These are phyloP conservation scores for Australoheros facetus DNA, from an alignment of 2,797 vertebrate genomes.

Conservation along the genomic window DNA sequence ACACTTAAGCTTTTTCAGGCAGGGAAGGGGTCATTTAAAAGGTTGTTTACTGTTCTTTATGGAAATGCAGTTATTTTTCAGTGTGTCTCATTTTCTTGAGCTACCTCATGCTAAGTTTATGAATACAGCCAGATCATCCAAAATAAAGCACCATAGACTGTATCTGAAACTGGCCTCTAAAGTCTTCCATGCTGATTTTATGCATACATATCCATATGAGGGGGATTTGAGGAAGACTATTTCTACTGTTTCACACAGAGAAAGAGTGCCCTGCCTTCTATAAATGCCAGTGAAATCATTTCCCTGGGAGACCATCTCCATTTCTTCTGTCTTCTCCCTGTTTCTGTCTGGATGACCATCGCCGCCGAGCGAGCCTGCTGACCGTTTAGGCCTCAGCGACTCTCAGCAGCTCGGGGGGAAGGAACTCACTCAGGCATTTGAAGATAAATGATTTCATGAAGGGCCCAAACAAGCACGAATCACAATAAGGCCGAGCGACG, in stretches of 20 bases:
- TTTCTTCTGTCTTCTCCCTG: background rate
- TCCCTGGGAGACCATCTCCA: background rate
- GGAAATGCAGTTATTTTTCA: no score
- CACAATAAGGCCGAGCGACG: slow-evolving; percentile 1
- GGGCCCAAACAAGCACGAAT: background rate
- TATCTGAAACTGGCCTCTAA: background rate
- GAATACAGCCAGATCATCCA: background rate
- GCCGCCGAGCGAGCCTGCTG: background rate
- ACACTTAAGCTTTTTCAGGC: no score
- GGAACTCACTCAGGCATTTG: background rate
- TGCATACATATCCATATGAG: background rate
- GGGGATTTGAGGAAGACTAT: background rate
- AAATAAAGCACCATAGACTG: background rate
- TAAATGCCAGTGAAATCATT: background rate
- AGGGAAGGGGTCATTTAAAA: background rate
- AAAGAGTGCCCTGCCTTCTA: background rate
- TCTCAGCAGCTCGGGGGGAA: background rate
- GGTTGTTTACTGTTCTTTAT: background rate
- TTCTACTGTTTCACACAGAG: background rate
- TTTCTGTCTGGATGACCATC: slow-evolving; percentile 1
- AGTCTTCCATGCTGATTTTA: background rate
- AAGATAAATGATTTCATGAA: slow-evolving; percentile 41
- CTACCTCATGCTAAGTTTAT: background rate
- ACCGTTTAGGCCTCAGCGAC: background rate
- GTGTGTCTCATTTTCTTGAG: background rate